phyloP scores from a whole-genome alignment of 2,888 invertebrate genomes.

The Drosophila basisetae region DNA sequence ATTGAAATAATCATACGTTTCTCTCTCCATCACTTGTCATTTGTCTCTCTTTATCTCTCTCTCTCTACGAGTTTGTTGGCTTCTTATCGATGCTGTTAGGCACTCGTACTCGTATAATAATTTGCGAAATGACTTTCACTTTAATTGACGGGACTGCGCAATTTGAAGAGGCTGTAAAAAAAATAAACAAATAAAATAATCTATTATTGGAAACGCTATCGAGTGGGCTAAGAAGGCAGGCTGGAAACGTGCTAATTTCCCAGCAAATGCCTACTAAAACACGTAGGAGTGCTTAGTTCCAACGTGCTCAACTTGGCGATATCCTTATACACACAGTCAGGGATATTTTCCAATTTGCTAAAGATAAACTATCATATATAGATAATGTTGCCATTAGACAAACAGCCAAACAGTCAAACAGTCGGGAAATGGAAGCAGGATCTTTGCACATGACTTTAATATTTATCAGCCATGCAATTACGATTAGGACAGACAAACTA shows the following conservation, averaged over 20 bases:
- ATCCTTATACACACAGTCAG: not conserved
- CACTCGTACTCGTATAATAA: constrained; percentile 7
- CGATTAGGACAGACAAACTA: constrained; percentile 71
- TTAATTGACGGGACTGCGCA: constrained; percentile 55
- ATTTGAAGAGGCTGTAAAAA: constrained; percentile 14
- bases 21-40: not conserved
- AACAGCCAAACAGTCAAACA: constrained; percentile 4
- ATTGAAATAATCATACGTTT: not conserved
- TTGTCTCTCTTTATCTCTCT: not conserved
- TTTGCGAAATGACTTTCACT: constrained; percentile 60
- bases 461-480: constrained; percentile 77
- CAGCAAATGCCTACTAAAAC: constrained; percentile 56
- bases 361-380: constrained; percentile 19
- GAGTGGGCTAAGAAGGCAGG: constrained; percentile 9
- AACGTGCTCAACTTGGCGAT: not conserved
- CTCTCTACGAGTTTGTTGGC: constrained; percentile 3
- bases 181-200: constrained; percentile 38
- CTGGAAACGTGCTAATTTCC: constrained; percentile 63
- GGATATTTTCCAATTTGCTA: not conserved
- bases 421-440: constrained; percentile 31
- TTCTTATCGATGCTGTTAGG: constrained; percentile 16
- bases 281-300: not conserved
- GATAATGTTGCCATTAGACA: constrained; percentile 24
- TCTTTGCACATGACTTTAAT: constrained; percentile 66
- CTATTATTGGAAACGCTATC: constrained; percentile 11